Evolutionary conservation across 2,113 vertebrate species (phyloP), one percentile per base, ranked within the genome.

Genomic region (Catharus fuscescens): DNA sequence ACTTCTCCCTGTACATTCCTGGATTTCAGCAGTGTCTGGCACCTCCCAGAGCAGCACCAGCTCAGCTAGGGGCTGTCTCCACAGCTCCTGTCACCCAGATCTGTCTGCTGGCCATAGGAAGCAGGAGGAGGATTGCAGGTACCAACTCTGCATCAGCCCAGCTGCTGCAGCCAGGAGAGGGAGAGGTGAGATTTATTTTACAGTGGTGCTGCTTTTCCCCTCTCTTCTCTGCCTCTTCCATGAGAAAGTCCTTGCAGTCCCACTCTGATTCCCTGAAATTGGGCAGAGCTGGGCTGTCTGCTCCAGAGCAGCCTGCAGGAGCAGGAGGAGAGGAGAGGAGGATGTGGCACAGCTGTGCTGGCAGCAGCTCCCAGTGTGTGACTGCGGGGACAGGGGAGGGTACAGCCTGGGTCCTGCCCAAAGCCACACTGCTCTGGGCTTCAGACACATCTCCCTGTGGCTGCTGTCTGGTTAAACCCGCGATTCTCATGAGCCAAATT

Each of bases 111-210:
- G 52, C 86, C n/a, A 0, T 0, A 4, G 26, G 19, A 25, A 59
- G 0, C 0, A 1, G 26, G 12, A 57, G 64, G 8, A 1, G 0
- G 5, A 14, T 28, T 4, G 0, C 65, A 62, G 65, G 18, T 70
- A 31, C 42, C 1, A 0, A 10, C 19, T 2, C 42, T 70, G 82
- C 4, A 0, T 40, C 60, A 44, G 15, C 29, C 5, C 81, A 73
- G 47, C 71, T 45, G 61, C 1, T 28, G 66, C 28, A 79, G 83
- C 47, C 1, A 1, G 0, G 2, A 29, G 23, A 48, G 26, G 12
- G n/a, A 79, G 56, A 67, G 15, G 3, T 8, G 40, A 21, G 6
- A 25, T 23, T 71, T 13, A 5, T 52, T 24, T 48, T 25, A 9
- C 2, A 47, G 16, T 12, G 61, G 26, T 7, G 72, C 4, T 7